phyloP scores from a whole-genome alignment of 2,888 invertebrate genomes.

The Plebejus argus region DNA sequence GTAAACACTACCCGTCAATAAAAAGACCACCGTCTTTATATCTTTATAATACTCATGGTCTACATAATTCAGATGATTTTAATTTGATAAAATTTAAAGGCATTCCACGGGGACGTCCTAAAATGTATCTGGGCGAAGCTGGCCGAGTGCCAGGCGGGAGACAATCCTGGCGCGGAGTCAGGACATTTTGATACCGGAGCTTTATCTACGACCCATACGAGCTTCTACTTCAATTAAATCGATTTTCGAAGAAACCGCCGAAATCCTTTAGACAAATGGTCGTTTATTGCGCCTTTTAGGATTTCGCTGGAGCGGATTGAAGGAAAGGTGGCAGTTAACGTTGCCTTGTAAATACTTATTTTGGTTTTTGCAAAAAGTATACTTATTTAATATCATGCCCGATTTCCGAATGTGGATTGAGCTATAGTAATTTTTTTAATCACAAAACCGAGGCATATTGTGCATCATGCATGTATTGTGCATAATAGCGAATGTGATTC shows the following conservation, averaged over 20 bases:
- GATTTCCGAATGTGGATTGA: too few relatives aligned
- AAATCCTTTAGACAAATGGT: slow-evolving; percentile 30
- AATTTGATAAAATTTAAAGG: slow-evolving; percentile 38
- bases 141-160: slow-evolving; percentile 66
- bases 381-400: too few relatives aligned
- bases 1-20: neutral
- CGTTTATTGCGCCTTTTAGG: neutral
- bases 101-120: slow-evolving; percentile 46
- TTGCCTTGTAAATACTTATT: neutral
- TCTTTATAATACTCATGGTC: neutral
- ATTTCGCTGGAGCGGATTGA: neutral
- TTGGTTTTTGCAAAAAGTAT: too few relatives aligned
- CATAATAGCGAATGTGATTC: too few relatives aligned
- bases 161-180: slow-evolving; percentile 66
- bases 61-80: neutral
- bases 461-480: too few relatives aligned
- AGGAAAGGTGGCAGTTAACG: neutral
- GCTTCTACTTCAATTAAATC: slow-evolving; percentile 44
- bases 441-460: too few relatives aligned
- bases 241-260: slow-evolving; percentile 41
- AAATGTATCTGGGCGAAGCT: slow-evolving; percentile 54
- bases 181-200: slow-evolving; percentile 63
- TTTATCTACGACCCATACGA: slow-evolving; percentile 50
- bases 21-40: neutral
- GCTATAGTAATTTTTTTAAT: too few relatives aligned